phyloP scores from a whole-genome alignment of 2,888 invertebrate species.

The Drosophila algonquin region DNA sequence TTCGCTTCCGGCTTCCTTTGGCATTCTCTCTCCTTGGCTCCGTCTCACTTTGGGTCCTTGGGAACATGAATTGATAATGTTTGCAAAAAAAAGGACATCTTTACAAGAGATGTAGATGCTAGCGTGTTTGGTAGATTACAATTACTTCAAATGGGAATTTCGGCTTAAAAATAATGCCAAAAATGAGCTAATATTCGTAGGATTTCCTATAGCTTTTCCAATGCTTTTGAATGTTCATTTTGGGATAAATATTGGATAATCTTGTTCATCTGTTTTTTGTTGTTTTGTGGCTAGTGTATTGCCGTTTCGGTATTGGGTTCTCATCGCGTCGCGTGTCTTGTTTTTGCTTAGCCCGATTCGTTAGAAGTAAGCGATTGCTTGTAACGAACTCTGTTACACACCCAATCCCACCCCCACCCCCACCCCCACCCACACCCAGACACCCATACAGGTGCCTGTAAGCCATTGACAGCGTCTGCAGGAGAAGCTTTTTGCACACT shows the following conservation, averaged over 20 bases:
- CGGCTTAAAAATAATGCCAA: not conserved
- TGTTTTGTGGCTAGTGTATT: not conserved
- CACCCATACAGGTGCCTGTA: constrained; percentile 14
- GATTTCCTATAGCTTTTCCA: not conserved
- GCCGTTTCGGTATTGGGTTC: not conserved
- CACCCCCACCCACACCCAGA: constrained; percentile 7
- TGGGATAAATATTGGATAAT: too few species aligned
- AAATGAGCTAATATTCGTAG: not conserved
- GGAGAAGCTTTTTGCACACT: not conserved
- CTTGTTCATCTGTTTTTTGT: not conserved
- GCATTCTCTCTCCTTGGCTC: not conserved
- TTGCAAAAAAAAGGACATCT: not conserved
- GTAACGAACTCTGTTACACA: constrained; percentile 45
- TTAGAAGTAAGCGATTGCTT: constrained; percentile 54
- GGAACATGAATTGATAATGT: not conserved
- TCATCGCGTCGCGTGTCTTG: constrained; percentile 10
- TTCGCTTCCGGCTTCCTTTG: constrained; percentile 54
- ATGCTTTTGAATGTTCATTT: not conserved
- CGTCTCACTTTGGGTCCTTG: not conserved
- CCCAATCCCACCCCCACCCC: not conserved
- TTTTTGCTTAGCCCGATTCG: constrained; percentile 47
- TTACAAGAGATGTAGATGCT: too few species aligned
- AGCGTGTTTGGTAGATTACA: not conserved
- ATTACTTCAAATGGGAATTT: not conserved
- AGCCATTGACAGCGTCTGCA: constrained; percentile 1